A percentile compares a stretch with the other conserved stretches of the same genome.
Conservation (phyloP, 1,140 invertebrate genomes). For the Magallana ariakensis region DNA sequence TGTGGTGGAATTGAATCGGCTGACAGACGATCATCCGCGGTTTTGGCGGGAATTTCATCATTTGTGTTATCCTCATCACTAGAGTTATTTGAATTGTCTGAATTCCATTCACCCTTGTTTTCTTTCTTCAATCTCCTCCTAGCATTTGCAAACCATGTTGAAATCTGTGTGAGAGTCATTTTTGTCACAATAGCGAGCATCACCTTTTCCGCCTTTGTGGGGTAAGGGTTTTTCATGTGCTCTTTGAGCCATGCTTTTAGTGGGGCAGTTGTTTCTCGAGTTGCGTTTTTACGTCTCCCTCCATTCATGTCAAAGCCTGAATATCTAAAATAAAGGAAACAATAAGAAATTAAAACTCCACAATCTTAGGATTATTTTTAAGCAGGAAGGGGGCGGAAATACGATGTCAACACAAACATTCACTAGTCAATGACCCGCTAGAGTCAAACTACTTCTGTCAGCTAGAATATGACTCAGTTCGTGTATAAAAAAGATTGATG, state of each 20-base stretch:
- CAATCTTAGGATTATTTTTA: constrained; percentile 1
- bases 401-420: constrained; percentile 36
- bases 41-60: constrained; percentile 15
- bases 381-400: constrained; percentile 36
- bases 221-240: constrained; percentile 99
- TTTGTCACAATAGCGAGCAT: constrained; percentile 99
- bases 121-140: constrained; percentile 91
- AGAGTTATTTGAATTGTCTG: constrained; percentile 38
- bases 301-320: constrained; percentile 82
- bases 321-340: constrained; percentile 1
- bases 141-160: constrained; percentile 79
- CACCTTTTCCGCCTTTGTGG: constrained; percentile 98
- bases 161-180: constrained; percentile 96
- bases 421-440: constrained; percentile 30
- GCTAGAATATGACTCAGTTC: constrained; percentile 6
- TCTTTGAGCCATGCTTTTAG: constrained; percentile 98
- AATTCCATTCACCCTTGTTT: constrained; percentile 86
- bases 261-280: constrained; percentile 95
- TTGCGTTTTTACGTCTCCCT: constrained; percentile 95
- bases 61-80: constrained; percentile 40
- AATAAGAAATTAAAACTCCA: neutral
- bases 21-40: constrained; percentile 15
- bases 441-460: constrained; percentile 27
- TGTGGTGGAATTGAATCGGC: neutral
- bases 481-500: constrained; percentile 34